Base-by-base conservation (phyloP, 2,113 vertebrate genomes). In the Eurypyga helias region DNA sequence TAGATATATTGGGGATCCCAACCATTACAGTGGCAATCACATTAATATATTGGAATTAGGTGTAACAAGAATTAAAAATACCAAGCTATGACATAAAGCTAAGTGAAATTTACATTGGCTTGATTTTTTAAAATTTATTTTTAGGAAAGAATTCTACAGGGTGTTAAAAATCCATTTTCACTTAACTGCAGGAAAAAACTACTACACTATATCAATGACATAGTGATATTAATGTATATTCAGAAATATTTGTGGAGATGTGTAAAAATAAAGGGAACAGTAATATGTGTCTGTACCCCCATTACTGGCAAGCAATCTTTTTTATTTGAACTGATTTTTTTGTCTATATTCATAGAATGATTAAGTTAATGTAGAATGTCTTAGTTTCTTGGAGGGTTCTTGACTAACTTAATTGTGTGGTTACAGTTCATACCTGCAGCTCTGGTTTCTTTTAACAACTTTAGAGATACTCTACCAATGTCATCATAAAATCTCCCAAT, bases 391-490 rank as follows among this genome's bases (percentile, higher is more conserved):
- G 72, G 26, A 71, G 60, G 16, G 9, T 89, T 73, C 17, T 71
- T 70, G 3, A 12, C 17, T 57, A 83, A 7, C 16, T 60, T 92
- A 23, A 65, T 11, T 19, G 46, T n/a, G 5, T 13, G 33, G 13
- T 70, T 75, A 36, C 0, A 38, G 7, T 80, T 80, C 62, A 31
- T 49, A 38, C 3, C 4, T 65, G 80, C 5, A 17, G 4, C 34
- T 93, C 3, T 1, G 2, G 17, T 54, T 77, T 51, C 1, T 2
- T 33, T 87, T 34, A 36, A 73, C 29, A 73, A 26, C 21, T 52
- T 73, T n/a, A 65, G 13, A 0, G 1, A 10, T 57, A 7, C 52
- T 80, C 25, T 54, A 33, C 13, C 0, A 2, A 46, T 57, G 55
- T 31, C 15, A 17, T 43, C 9, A 46, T 18, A 49, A 83, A 66